Evolutionary conservation across 2,113 vertebrate species (phyloP), one percentile per base, ranked within the genome.

Genomic region (Otus sunia): DNA sequence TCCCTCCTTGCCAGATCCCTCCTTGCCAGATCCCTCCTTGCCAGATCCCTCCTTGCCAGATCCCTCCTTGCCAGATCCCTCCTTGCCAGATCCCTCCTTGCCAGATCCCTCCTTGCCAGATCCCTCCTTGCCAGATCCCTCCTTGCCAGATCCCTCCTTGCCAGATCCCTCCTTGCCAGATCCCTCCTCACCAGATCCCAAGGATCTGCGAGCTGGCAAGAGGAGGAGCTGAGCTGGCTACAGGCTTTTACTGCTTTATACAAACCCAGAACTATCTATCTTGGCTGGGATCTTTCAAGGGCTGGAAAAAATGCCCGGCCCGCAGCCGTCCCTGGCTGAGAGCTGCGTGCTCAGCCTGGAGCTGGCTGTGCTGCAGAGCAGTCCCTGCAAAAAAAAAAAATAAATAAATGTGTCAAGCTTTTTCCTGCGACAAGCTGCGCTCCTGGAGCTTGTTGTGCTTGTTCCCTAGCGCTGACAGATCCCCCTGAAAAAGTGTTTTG

Each of bases 231-330:
- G 47, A 63, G 73, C 63, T 68, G 18, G 68, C 74, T 7, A 10
- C 67, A 88, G 12, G 64, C 11, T 83, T 92, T 59, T 53, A 50
- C 82, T 90, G 82, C 71, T 11, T 79, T 72, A 17, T 74, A 62
- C 86, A 88, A 87, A 79, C 86, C 37, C 80, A 53, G 26, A 86
- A 25, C 43, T 95, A 89, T 78, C 43, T 95, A 87, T 78, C 93
- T 89, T 30, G 52, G 84, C 74, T 3, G 0, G 1, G 7, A 79
- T 93, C 59, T 94, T 88, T 64, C 1, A 6, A 92, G 89, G 60
- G 75, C 32, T 68, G 86, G 80, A 76, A 95, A 86, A 68, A 89
- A 89, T 73, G 86, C 68, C 58, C 56, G n/a, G 64, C 76, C 10
- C 23, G 64, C 68, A 55, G 80, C 41, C 12, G 27, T 18, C 43